These are phyloP conservation scores for Piaya cayana DNA, from an alignment of 2,113 vertebrate genomes.

Conservation along the genomic window DNA sequence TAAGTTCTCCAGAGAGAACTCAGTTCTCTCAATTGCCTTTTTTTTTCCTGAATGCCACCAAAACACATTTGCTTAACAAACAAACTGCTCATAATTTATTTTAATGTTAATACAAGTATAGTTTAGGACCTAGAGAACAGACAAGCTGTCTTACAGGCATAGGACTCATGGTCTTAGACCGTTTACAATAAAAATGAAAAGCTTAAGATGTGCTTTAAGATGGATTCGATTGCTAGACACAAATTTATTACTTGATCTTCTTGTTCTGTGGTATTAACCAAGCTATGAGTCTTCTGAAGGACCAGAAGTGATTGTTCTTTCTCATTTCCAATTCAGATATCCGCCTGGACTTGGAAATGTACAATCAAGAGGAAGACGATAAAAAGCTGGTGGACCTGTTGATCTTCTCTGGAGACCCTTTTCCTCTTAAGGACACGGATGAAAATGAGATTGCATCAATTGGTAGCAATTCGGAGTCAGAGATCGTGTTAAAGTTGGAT, in stretches of 20 bases:
- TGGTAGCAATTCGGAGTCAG: not conserved
- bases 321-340: conserved; percentile 79
- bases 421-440: conserved; percentile 76
- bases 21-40: not conserved
- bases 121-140: not conserved
- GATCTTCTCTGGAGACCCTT: conserved; percentile 80
- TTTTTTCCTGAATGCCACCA: not conserved
- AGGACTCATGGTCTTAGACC: not conserved
- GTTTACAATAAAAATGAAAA: not conserved
- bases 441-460: conserved; percentile 66
- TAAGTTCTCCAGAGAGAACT: not conserved
- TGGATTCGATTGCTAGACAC: not conserved
- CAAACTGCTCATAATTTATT: not conserved
- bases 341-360: conserved; percentile 89
- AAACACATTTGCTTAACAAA: not conserved
- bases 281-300: not conserved
- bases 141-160: not conserved
- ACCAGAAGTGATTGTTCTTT: not conserved
- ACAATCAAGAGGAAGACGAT: conserved; percentile 72
- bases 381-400: conserved; percentile 83
- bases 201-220: not conserved
- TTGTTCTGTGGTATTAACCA: not conserved
- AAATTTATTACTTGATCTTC: not conserved
- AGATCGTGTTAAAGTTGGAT: not conserved
- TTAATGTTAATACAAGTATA: not conserved